phyloP scores from a whole-genome alignment of 2,113 vertebrate species.

The Burhinus oedicnemus region DNA sequence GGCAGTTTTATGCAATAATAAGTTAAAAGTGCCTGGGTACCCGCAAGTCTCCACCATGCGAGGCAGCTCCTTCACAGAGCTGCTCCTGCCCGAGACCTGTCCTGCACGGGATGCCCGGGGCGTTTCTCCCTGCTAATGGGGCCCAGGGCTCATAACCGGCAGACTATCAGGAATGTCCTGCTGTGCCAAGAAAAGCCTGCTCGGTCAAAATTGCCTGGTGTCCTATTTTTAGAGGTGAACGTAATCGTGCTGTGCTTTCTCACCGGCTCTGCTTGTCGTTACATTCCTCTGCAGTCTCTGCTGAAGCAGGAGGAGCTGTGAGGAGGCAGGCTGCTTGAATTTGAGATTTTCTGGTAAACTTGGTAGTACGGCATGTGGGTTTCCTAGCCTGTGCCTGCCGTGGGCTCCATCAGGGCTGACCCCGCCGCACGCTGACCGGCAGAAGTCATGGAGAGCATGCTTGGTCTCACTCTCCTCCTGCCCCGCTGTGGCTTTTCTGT shows the following conservation, averaged over 20 bases:
- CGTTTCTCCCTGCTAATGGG: background rate
- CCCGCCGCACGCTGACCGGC: background rate
- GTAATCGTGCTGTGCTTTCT: background rate
- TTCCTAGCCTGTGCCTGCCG: background rate
- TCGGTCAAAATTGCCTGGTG: fast-evolving
- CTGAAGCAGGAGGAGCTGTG: background rate
- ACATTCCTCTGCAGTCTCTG: background rate
- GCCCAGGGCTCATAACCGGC: background rate
- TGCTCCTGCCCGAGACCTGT: background rate
- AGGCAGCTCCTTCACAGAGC: fast-evolving
- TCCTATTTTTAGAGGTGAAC: constrained; percentile 37
- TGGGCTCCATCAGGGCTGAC: background rate
- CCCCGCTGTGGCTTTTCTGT: background rate
- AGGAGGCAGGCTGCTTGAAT: background rate
- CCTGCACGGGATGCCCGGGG: background rate
- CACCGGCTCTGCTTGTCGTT: fast-evolving
- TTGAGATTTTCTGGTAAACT: background rate
- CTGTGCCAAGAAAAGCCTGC: constrained; percentile 35
- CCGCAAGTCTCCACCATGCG: background rate
- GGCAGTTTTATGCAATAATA: background rate
- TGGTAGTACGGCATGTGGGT: fast-evolving
- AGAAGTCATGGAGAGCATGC: background rate
- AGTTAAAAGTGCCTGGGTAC: background rate
- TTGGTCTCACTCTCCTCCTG: background rate
- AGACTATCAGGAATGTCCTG: background rate